Evolutionary conservation across 2,888 invertebrate genomes (phyloP), one percentile per base, ranked within the genome.

Genomic region (Torymus tubicola): DNA sequence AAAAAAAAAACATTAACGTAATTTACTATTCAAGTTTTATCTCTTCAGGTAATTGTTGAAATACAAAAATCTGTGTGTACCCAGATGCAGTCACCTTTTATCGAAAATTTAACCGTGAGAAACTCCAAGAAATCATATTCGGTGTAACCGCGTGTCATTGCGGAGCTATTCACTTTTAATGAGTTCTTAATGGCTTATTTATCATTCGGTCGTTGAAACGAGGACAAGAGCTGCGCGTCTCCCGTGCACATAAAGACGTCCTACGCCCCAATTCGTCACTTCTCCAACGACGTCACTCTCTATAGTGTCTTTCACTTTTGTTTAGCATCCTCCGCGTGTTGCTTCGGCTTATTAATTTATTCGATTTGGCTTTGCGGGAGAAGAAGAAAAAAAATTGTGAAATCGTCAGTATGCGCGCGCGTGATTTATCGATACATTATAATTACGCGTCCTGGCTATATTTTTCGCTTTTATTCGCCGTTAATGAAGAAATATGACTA

Each of bases 111-210:
- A 0, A 61, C 14, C 65, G 73, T 73, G 65, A 55, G 73, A 73
- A 73, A 24, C 16, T 68, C 18, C 58, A 50, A 21, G 67, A 69
- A 67, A 77, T 73, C 69, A 79, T 76, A 64, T 78, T 80, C 72
- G 69, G 76, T 42, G 42, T 42, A 42, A 42, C 42, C 42, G 1
- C 5, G 8, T 42, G 42, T 42, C 42, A 42, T 42, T 42, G 42
- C 10, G 8, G 8, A 42, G 42, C 42, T 42, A 42, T 42, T 42
- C 8, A 42, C 42, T 42, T 42, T 42, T 8, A 84, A 84, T 81
- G 80, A 81, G 77, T 81, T 82, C 82, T 84, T 82, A 83, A 83
- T 82, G 84, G 82, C 80, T 84, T 82, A 83, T 83, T 84, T 83
- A 83, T 82, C 83, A 80, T 67, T 69, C 71, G 81, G 77, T 83